These are phyloP conservation scores for Lochmaea crataegi DNA, from an alignment of 2,888 invertebrate species.

Conservation along the genomic window DNA sequence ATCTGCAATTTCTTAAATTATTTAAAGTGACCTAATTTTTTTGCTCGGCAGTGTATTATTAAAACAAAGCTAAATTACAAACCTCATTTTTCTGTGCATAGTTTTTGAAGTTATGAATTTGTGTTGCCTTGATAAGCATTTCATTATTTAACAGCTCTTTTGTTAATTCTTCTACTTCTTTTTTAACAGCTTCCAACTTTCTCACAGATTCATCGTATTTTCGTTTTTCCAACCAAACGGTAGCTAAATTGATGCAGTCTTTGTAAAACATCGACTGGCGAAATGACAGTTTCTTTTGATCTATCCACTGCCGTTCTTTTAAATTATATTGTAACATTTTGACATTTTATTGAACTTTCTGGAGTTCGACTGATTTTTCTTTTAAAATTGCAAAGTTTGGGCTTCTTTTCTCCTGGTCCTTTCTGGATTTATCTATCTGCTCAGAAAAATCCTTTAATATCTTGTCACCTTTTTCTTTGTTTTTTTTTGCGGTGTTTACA, in stretches of 20 bases:
- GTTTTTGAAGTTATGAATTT: not conserved
- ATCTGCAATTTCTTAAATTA: too few species aligned
- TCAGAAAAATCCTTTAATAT: constrained; percentile 25
- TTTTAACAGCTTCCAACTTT: constrained; percentile 19
- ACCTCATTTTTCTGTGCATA: not conserved
- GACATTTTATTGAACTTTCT: constrained; percentile 29
- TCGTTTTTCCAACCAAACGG: constrained; percentile 33
- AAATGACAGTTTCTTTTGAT: constrained; percentile 25
- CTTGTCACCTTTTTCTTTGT: constrained; percentile 28
- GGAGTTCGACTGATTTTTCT: constrained; percentile 32
- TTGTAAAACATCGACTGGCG: constrained; percentile 24
- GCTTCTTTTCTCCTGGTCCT: constrained; percentile 29
- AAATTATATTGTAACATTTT: constrained; percentile 29
- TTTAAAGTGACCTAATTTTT: too few species aligned
- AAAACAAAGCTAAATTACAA: not conserved
- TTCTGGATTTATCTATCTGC: constrained; percentile 28
- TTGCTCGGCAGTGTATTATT: too few species aligned
- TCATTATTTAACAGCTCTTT: constrained; percentile 25
- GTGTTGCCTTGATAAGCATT: not conserved
- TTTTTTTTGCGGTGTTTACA: constrained; percentile 17
- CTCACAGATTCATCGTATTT: constrained; percentile 19
- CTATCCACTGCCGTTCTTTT: constrained; percentile 16
- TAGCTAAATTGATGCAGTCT: constrained; percentile 27
- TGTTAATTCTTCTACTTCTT: constrained; percentile 26
- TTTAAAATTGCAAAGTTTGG: constrained; percentile 37